phyloP scores from a whole-genome alignment of 2,888 invertebrate species.

The Epiblema foenella region DNA sequence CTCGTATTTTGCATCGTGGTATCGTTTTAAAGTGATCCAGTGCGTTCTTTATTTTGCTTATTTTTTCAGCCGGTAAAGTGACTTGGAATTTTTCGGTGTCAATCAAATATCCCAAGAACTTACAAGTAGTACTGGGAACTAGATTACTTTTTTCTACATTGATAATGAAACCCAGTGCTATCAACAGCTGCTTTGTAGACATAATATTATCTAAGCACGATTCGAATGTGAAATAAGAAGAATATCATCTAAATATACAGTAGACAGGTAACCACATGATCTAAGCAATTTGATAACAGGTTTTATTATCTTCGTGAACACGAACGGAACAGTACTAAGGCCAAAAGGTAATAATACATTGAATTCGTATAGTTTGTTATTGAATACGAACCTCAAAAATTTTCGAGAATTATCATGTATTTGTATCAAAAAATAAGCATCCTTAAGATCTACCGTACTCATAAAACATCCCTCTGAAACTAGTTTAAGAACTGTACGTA shows the following conservation, averaged over 20 bases:
- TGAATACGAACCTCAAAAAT: not conserved
- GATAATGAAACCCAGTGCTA: conserved; percentile 38
- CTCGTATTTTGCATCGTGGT: conserved; percentile 37
- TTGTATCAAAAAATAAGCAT: not conserved
- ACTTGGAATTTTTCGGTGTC: conserved; percentile 29
- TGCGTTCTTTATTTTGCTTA: conserved; percentile 12
- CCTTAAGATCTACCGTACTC: not conserved
- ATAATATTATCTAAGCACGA: conserved; percentile 4
- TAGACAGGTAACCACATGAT: too few species aligned
- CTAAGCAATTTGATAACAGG: too few species aligned
- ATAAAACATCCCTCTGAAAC: not conserved
- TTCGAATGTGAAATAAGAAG: conserved; percentile 6
- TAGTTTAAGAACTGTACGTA: conserved; percentile 8
- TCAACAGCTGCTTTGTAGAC: conserved; percentile 9
- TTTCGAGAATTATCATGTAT: not conserved
- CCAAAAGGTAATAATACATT: not conserved
- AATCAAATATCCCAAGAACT: conserved; percentile 36
- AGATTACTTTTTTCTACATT: conserved; percentile 39
- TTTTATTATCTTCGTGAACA: too few species aligned
- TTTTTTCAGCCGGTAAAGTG: conserved; percentile 37
- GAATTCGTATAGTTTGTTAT: not conserved
- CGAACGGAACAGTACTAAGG: not conserved
- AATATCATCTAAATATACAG: conserved; percentile 27
- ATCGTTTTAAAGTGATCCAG: not conserved
- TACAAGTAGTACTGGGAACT: conserved; percentile 21